Base-by-base conservation (phyloP, 2,113 vertebrate genomes). In the Nansenia antarctica region DNA sequence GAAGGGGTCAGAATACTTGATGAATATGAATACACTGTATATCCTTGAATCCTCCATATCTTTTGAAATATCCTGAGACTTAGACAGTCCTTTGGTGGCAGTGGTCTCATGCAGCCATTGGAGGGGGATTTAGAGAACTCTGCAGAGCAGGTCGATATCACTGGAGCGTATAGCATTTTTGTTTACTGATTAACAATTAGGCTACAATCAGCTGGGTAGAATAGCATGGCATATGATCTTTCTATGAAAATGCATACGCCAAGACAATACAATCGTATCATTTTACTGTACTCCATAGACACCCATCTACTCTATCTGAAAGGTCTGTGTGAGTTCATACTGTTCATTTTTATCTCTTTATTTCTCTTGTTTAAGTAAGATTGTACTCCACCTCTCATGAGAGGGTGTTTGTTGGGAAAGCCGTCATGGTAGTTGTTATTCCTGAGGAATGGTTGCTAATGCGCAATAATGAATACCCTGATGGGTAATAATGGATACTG, bases 401-500 rank as follows among this genome's bases (percentile, higher is more conserved):
- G 60, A 62, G 72, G 69, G 76, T 67, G 81, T 84, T 79, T 82
- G 77, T 76, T 78, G 76, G 70, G 49, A 24, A 52, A 52, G 20
- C 74, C 57, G 63, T 81, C 78, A 63, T 79, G 63, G 74, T 82
- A 77, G 73, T 70, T 49, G 69, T 73, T 76, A 86, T 84, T 89
- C 69, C 81, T 80, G 80, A 79, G 80, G 80, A 90, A 86, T 79
- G 70, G 75, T 77, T 70, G 65, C 83, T 87, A 88, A 89, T 87
- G 72, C 63, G 52, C 63, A 63, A 68, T 72, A 77, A 90, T 89
- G 80, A 81, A 83, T 76, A 81, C 69, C 78, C 85, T 72, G 76
- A 85, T 90, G 84, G 84, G 85, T 79, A 77, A 86, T 86, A 88
- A 85, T 81, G 85, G 85, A 87, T 85, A 86, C 77, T 80, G 73